Conservation (phyloP, 2,888 invertebrate species). For the Empis livida region DNA sequence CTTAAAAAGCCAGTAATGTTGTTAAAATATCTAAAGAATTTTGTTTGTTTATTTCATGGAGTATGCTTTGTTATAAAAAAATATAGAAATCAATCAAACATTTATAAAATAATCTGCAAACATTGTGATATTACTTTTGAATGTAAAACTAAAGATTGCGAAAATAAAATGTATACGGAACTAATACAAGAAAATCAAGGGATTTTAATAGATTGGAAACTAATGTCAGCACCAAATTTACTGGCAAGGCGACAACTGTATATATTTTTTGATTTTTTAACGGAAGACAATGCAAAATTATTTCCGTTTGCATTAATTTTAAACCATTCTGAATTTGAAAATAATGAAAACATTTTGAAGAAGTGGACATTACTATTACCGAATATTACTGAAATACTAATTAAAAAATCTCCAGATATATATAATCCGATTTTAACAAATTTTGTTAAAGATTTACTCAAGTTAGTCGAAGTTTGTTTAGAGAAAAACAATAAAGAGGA, state of each 20-base stretch:
- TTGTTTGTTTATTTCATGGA: background rate
- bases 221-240: background rate
- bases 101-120: background rate
- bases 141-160: too few species aligned
- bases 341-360: background rate
- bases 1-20: background rate
- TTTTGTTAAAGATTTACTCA: background rate
- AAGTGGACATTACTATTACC: background rate
- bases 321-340: background rate
- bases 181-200: background rate
- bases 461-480: background rate
- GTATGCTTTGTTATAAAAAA: background rate
- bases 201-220: background rate
- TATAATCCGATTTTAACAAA: background rate
- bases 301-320: background rate
- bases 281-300: background rate
- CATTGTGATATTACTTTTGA: background rate
- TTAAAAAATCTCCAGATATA: background rate
- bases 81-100: background rate
- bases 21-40: background rate
- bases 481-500: background rate
- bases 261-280: background rate
- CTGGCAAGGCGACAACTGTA: background rate
- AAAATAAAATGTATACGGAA: background rate
- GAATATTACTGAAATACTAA: background rate